phyloP scores from a whole-genome alignment of 2,888 invertebrate genomes.

The Drosophila putrida region DNA sequence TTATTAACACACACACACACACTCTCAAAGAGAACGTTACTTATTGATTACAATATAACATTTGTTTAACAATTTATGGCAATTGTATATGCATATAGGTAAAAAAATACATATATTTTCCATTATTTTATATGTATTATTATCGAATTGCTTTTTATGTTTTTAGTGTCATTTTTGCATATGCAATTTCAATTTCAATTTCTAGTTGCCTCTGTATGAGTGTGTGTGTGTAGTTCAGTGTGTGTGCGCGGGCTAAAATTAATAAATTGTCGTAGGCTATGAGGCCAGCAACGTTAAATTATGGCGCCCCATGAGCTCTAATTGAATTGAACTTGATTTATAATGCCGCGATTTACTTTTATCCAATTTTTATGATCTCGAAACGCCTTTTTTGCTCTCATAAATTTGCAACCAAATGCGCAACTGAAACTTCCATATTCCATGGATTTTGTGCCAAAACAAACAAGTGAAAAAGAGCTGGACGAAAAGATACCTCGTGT shows the following conservation, averaged over 20 bases:
- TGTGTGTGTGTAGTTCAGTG: neutral
- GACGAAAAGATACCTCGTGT: neutral
- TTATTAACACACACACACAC: slow-evolving; percentile 50
- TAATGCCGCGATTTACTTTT: slow-evolving; percentile 60
- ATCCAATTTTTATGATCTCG: slow-evolving; percentile 50
- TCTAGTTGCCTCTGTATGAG: slow-evolving; percentile 27
- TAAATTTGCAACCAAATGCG: slow-evolving; percentile 41
- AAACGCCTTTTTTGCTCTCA: slow-evolving; percentile 44
- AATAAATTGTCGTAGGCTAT: slow-evolving; percentile 81
- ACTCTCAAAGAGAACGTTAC: slow-evolving; percentile 27
- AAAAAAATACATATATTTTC: slow-evolving; percentile 12
- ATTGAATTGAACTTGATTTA: slow-evolving; percentile 81
- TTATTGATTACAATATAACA: slow-evolving; percentile 76
- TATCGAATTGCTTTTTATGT: slow-evolving; percentile 53
- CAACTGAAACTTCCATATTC: slow-evolving; percentile 27
- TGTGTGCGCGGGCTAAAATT: slow-evolving; percentile 42
- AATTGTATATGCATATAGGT: slow-evolving; percentile 34
- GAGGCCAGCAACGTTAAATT: slow-evolving; percentile 57
- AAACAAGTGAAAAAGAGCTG: slow-evolving; percentile 22
- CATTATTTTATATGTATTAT: slow-evolving; percentile 27
- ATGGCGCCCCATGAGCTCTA: slow-evolving; percentile 66
- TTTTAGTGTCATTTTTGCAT: slow-evolving; percentile 50
- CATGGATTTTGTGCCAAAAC: slow-evolving; percentile 16
- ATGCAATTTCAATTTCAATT: slow-evolving; percentile 60
- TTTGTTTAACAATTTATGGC: slow-evolving; percentile 78